Conservation (phyloP, 2,113 vertebrate species). For the Spheniscus mendiculus region DNA sequence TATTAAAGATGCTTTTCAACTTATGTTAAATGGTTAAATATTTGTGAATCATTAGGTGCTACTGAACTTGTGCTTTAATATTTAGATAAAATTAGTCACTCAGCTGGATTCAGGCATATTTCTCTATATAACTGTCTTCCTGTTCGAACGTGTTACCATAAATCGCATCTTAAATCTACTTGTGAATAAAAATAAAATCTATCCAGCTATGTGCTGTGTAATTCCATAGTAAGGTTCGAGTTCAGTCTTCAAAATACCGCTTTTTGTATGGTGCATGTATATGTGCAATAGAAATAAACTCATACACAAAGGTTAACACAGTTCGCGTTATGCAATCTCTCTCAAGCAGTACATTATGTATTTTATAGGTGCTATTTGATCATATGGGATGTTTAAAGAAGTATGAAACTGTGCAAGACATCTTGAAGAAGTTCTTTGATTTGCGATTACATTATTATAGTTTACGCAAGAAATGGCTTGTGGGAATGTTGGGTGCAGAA, state of each 20-base stretch:
- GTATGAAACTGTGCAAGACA: constrained; percentile 96
- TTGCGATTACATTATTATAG: constrained; percentile 93
- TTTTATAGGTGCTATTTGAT: constrained; percentile 94
- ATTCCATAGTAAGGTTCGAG: background rate
- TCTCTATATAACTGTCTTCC: background rate
- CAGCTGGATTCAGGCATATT: background rate
- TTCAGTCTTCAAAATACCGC: background rate
- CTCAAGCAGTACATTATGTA: background rate
- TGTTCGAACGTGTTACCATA: background rate
- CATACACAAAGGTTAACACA: background rate
- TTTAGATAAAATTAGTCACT: background rate
- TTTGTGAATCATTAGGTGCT: background rate
- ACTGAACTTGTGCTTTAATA: background rate
- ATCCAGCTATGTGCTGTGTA: background rate
- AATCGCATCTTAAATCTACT: background rate
- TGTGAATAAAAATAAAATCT: background rate
- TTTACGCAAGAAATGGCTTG: constrained; percentile 94
- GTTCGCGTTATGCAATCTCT: background rate
- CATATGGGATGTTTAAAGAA: constrained; percentile 99
- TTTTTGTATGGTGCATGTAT: background rate
- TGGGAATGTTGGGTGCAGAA: constrained; percentile 92
- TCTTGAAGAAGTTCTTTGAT: constrained; percentile 96
- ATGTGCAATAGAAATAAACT: background rate
- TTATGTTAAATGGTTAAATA: background rate
- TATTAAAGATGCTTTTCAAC: background rate